Base-by-base conservation (phyloP, 2,113 vertebrate genomes). In the Mellivora capensis region DNA sequence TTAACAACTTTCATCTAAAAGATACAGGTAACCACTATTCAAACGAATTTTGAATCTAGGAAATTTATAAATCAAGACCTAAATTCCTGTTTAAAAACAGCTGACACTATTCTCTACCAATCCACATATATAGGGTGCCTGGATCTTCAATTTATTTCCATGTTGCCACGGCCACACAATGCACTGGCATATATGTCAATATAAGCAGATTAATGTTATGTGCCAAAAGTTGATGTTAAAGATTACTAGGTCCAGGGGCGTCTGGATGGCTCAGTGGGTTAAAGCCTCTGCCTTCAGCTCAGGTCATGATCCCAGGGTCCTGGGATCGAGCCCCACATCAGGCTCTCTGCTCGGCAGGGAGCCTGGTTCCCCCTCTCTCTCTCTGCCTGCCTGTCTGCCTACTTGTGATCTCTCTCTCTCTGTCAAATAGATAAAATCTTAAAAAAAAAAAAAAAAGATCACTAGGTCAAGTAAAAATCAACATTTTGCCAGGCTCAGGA, bases 1-100 rank as follows among this genome's bases (percentile, higher is more conserved):
- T 97, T 80, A 96, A 42, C 52, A 82, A 90, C 18, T 94, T 74
- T 61, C 80, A 89, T 67, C 64, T 92, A 37, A 93, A 91, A 93
- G 25, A 95, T 42, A 93, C 12, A 88, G 2, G 47, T 83, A 83
- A 93, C 7, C 37, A 76, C 69, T n/a, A 49, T 39, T 94, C 59
- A 57, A 86, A 62, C 85, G 39, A 94, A 90, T 27, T 88, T 1
- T 77, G 31, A 94, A 90, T 31, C 27, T 74, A 62, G 52, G 29
- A 93, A 77, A 94, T 44, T 61, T 31, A 39, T 84, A 87, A 71
- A 82, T 18, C 6, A 90, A 96, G 31, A 57, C 23, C 52, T 18
- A 94, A 76, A 87, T 42, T 90, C 29, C 23, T 29, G 64, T 93
- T 96, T 10, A 42, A 69, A 94, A 95, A 34, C 7, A 97, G 29